Conservation (phyloP, 2,113 vertebrate species). For the Amblyornis subalaris region DNA sequence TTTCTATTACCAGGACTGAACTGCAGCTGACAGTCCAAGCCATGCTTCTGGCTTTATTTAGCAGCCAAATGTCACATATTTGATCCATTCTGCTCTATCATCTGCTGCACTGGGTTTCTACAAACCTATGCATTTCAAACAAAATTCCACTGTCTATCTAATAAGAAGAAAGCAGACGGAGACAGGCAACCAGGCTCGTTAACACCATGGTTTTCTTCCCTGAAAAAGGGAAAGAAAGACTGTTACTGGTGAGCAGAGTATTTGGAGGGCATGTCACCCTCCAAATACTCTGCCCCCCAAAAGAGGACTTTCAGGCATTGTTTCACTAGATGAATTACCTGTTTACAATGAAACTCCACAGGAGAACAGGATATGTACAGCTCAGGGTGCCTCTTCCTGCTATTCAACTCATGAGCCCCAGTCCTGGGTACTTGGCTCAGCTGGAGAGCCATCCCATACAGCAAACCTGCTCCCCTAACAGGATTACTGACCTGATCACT, state of each 20-base stretch:
- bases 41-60: background rate
- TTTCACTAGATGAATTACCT: background rate
- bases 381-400: conserved; percentile 4
- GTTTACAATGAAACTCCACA: background rate
- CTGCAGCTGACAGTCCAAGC: background rate
- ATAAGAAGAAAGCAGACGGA: background rate
- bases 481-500: background rate
- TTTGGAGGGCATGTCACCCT: background rate
- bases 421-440: background rate
- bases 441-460: background rate
- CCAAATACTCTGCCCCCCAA: background rate
- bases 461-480: background rate
- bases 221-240: background rate
- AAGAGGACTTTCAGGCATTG: background rate
- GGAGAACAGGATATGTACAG: background rate
- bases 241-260: background rate
- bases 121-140: background rate
- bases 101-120: background rate
- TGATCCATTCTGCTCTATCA: background rate
- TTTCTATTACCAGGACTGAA: background rate
- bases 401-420: background rate
- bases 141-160: background rate
- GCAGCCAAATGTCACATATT: background rate
- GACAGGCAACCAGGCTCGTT: background rate
- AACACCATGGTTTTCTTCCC: background rate